phyloP scores from a whole-genome alignment of 2,113 vertebrate genomes.

The Anarhynchus alexandrinus region DNA sequence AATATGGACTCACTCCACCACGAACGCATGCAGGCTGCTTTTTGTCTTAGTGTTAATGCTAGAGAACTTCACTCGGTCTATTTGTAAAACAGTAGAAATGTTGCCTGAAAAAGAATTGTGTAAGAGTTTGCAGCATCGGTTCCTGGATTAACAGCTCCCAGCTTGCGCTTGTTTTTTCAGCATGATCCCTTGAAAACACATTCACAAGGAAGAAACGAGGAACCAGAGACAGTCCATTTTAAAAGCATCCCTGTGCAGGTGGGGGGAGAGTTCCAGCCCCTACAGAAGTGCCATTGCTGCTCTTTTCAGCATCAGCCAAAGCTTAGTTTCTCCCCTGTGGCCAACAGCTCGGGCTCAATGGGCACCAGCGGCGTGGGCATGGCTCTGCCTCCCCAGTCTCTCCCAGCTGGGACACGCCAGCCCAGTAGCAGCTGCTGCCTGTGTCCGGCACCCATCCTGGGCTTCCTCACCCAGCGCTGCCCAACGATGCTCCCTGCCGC shows the following conservation, averaged over 20 bases:
- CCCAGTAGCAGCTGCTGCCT: neutral
- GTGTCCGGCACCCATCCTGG: neutral
- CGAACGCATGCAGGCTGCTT: neutral
- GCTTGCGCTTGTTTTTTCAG: neutral
- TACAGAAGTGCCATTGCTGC: neutral
- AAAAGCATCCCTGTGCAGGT: neutral
- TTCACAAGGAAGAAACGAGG: neutral
- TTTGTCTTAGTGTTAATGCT: neutral
- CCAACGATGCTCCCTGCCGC: fast-evolving
- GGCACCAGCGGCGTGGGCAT: fast-evolving
- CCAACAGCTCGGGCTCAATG: neutral
- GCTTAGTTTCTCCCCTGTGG: neutral
- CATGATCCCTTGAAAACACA: neutral
- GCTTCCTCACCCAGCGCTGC: neutral
- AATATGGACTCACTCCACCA: neutral
- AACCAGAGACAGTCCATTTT: neutral
- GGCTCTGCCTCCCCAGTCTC: neutral
- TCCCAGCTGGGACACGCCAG: neutral
- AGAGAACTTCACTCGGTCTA: neutral
- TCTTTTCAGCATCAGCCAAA: neutral
- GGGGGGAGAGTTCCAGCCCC: neutral
- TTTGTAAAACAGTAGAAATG: neutral
- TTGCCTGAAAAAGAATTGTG: neutral
- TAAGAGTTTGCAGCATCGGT: neutral
- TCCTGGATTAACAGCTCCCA: neutral